Conservation (phyloP, 2,797 vertebrate genomes). For the Sphaeramia orbicularis region DNA sequence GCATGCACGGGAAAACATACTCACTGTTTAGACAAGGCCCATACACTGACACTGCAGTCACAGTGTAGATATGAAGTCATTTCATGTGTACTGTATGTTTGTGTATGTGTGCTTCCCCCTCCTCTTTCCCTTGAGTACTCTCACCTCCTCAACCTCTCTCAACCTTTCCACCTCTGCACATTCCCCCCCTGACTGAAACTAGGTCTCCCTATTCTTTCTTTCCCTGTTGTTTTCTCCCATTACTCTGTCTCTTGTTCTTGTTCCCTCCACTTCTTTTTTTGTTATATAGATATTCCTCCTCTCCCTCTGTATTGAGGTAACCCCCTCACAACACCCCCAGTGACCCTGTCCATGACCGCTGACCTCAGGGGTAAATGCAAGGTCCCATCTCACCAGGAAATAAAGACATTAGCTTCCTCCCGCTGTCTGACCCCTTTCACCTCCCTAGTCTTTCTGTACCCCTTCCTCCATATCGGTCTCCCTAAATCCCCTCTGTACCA, state of each 20-base stretch:
- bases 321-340: conserved; percentile 62
- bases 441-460: conserved; percentile 48
- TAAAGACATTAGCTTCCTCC: conserved; percentile 85
- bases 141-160: conserved; percentile 66
- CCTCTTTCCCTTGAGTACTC: conserved; percentile 55
- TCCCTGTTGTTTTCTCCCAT: conserved; percentile 50
- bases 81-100: conserved; percentile 41
- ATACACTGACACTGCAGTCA: conserved; percentile 2
- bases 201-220: conserved; percentile 60
- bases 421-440: conserved; percentile 78
- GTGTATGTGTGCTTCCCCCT: conserved; percentile 17
- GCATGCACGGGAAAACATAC: conserved; percentile 3
- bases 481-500: conserved; percentile 69
- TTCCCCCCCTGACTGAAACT: conserved; percentile 74
- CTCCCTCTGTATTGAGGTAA: conserved; percentile 66
- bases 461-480: conserved; percentile 51
- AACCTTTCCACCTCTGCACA: conserved; percentile 75
- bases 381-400: conserved; percentile 84
- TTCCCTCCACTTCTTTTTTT: conserved; percentile 55
- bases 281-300: conserved; percentile 68
- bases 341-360: conserved; percentile 83
- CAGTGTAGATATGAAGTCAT: conserved; percentile 32
- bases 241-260: conserved; percentile 53
- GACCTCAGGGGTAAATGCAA: conserved; percentile 83
- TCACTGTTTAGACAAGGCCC: conserved; percentile 8